Percentiles rank a stretch among this genome's conserved stretches.
These are phyloP conservation scores for Ciconia boyciana DNA, from an alignment of 2,113 vertebrate genomes.

Conservation along the genomic window DNA sequence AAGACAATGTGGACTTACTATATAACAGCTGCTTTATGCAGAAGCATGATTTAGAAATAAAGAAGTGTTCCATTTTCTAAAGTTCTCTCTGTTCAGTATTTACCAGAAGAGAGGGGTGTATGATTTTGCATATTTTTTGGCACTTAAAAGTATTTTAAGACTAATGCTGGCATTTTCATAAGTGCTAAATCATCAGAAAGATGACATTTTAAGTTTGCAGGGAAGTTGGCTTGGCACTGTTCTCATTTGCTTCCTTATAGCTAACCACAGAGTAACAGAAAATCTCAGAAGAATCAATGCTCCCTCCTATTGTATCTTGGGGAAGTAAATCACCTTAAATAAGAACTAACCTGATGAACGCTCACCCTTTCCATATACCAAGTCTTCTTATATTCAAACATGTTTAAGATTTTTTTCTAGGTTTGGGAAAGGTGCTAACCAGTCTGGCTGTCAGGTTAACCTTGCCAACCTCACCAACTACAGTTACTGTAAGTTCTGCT, in stretches of 20 bases:
- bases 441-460: neutral
- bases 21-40: neutral
- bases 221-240: neutral
- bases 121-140: neutral
- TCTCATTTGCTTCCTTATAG: neutral
- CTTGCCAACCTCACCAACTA: neutral
- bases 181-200: constrained; percentile 1
- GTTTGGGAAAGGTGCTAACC: neutral
- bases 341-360: neutral
- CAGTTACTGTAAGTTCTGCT: neutral
- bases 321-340: neutral
- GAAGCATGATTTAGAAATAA: neutral
- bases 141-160: neutral
- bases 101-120: neutral
- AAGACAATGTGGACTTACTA: neutral
- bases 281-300: neutral
- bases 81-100: neutral
- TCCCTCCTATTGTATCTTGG: neutral
- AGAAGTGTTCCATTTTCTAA: neutral
- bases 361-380: neutral
- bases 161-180: neutral
- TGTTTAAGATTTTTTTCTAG: neutral
- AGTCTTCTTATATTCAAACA: neutral
- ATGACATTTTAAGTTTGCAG: neutral
- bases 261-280: neutral